Evolutionary conservation across 2,113 vertebrate genomes (phyloP).

Genomic region (Puma concolor): DNA sequence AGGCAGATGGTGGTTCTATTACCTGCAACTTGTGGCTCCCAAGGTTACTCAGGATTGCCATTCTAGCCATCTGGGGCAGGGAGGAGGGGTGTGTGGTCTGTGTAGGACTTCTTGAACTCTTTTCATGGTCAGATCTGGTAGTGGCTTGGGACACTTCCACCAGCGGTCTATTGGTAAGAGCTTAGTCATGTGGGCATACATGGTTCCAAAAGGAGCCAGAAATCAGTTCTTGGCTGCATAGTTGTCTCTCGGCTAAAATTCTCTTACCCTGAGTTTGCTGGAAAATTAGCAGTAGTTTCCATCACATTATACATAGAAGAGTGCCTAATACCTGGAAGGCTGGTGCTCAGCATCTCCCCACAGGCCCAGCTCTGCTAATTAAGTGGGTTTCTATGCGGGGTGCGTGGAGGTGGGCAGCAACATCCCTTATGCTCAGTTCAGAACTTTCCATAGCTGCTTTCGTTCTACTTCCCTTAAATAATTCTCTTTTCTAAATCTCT

Average conservation of each 20-base stretch:
- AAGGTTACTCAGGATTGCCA: background rate
- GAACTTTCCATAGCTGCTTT: background rate
- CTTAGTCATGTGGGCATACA: background rate
- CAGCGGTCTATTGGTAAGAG: background rate
- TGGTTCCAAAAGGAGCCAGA: background rate
- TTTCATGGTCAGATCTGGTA: background rate
- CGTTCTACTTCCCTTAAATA: background rate
- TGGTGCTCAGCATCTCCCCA: background rate
- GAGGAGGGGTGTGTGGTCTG: accelerated
- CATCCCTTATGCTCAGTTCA: background rate
- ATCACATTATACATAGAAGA: background rate
- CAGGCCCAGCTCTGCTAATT: background rate
- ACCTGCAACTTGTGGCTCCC: background rate
- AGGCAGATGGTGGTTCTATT: background rate
- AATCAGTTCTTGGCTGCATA: background rate
- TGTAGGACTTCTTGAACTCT: accelerated
- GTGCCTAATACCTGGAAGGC: background rate
- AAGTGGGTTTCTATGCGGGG: background rate
- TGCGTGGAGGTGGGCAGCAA: background rate
- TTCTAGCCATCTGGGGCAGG: accelerated
- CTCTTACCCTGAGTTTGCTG: background rate
- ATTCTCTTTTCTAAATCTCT: background rate
- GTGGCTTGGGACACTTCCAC: background rate
- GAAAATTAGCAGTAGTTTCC: background rate
- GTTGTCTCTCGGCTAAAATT: slow-evolving; percentile 27